Evolutionary conservation across 2,888 invertebrate species (phyloP).

Genomic region (Epinotia brunnichana): DNA sequence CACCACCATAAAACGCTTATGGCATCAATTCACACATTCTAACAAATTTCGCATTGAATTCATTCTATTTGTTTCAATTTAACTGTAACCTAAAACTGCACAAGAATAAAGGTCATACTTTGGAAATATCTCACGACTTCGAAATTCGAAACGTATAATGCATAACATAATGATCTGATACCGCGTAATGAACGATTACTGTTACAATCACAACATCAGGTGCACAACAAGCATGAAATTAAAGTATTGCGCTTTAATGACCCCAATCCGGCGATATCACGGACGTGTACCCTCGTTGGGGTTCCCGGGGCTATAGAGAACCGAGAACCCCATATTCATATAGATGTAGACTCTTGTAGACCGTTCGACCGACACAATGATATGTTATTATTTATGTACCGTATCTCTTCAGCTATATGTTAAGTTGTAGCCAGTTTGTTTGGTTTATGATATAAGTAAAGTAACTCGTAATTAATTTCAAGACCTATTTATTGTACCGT

Average conservation of each 20-base stretch:
- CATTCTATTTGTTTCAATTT: too few species aligned
- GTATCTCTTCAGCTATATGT: too few species aligned
- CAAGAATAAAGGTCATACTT: not conserved
- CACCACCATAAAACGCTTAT: too few species aligned
- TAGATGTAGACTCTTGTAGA: too few species aligned
- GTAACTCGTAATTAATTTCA: too few species aligned
- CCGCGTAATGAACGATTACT: slow-evolving; percentile 28
- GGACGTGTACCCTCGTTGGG: not conserved
- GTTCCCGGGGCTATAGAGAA: not conserved
- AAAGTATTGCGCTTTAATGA: slow-evolving; percentile 30
- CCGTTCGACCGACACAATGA: not conserved
- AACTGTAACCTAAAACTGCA: not conserved
- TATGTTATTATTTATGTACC: too few species aligned
- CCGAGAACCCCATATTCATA: not conserved
- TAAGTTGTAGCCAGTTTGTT: too few species aligned
- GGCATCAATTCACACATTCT: too few species aligned
- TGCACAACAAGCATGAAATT: slow-evolving; percentile 34
- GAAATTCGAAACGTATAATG: not conserved
- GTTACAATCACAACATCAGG: slow-evolving; percentile 30
- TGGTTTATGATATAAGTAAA: too few species aligned
- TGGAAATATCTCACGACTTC: slow-evolving; percentile 13
- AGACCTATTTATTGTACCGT: too few species aligned
- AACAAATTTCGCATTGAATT: too few species aligned
- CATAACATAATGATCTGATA: slow-evolving; percentile 17
- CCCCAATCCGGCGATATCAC: slow-evolving; percentile 9